Evolutionary conservation across 2,888 invertebrate species (phyloP), one percentile per base, ranked within the genome.

Genomic region (Rosalia funebris): DNA sequence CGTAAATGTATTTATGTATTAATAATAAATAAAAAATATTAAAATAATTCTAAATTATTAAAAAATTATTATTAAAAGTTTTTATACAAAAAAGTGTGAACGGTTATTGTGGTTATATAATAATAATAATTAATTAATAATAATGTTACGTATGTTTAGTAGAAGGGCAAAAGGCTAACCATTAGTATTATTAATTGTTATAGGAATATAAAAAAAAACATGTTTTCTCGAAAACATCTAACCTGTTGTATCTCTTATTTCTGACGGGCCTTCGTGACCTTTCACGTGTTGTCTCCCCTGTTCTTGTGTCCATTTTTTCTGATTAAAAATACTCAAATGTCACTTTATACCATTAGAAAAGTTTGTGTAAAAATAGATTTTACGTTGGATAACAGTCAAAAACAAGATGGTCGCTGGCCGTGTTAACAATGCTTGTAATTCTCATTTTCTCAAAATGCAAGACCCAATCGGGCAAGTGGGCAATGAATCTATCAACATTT

Each of bases 181-280:
- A 53, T 50, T 53, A 39, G 57, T 41, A 34, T 2, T 25, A 44
- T 48, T 57, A 65, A 44, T 53, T 48, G 48, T 55, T 32, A 20
- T 54, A 54, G 48, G 47, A 48, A n/a, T n/a, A n/a, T 14, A 53
- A 62, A 63, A 50, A 48, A 25, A 54, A 34, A 12, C 57, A 60
- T 57, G 54, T 57, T 57, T 58, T 56, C 19, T 19, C 16, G 62
- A 60, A 46, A 53, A 34, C 7, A 36, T 70, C 87, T 83, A 80
- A 90, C 89, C 89, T 87, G 83, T 87, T 89, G 80, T 89, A 88
- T 76, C 89, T 84, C 75, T 89, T 88, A 84, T 87, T 90, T 77
- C 90, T 85, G 68, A 90, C 85, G 55, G 90, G 89, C 68, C 90
- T 85, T 75, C 84, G 82, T 65, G 85, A 79, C 78, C 86, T 85